Evolutionary conservation across 2,797 vertebrate species (phyloP).

Genomic region (Dipus sagitta): DNA sequence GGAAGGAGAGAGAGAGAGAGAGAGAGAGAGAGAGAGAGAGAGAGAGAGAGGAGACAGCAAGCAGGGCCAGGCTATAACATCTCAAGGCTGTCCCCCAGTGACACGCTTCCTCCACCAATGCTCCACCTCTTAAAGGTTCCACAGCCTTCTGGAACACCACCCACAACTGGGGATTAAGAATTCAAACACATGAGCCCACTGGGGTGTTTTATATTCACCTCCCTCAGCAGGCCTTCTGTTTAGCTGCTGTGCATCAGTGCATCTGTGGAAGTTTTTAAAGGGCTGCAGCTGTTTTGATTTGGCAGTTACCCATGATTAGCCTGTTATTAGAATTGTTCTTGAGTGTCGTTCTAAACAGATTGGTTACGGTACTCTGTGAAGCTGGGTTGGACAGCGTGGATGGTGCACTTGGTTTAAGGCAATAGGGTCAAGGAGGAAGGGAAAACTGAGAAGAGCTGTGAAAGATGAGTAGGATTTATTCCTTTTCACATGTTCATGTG

Average conservation of each 20-base stretch:
- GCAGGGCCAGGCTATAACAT: no score
- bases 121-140: no score
- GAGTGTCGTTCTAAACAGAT: background rate
- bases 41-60: no score
- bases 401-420: background rate
- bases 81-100: no score
- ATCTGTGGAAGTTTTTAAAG: background rate
- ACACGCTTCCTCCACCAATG: no score
- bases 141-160: no score
- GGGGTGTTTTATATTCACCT: no score
- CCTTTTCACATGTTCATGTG: background rate
- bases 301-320: background rate
- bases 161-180: no score
- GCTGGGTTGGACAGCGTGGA: background rate
- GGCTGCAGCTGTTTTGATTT: background rate
- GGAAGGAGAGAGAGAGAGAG: no score
- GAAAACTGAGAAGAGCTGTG: background rate
- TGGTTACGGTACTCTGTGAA: background rate
- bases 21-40: no score
- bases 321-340: background rate
- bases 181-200: no score
- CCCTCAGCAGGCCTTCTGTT: background rate
- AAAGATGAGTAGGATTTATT: background rate
- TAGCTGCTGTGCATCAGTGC: background rate
- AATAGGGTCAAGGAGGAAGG: background rate